phyloP scores from a whole-genome alignment of 2,113 vertebrate species.

The Mastomys coucha region DNA sequence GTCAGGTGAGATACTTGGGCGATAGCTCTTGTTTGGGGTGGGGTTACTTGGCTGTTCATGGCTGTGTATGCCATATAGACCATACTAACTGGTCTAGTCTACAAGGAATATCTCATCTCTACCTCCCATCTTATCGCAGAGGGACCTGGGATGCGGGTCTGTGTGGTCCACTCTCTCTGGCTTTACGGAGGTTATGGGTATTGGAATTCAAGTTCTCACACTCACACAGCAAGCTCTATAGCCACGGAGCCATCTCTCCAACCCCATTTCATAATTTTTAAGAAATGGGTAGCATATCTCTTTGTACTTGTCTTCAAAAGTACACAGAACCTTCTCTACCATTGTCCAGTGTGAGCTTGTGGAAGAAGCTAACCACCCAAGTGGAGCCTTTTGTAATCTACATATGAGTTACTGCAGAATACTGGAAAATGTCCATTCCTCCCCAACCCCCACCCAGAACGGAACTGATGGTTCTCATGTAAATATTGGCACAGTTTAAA shows the following conservation, averaged over 20 bases:
- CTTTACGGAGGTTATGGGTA: not conserved
- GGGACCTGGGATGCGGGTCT: not conserved
- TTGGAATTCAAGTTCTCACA: not conserved
- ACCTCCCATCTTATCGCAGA: not conserved
- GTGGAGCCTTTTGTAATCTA: not conserved
- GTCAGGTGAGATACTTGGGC: no score
- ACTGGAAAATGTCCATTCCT: not conserved
- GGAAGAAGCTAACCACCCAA: not conserved
- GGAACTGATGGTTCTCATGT: not conserved
- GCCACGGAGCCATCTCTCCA: not conserved
- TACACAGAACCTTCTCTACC: not conserved
- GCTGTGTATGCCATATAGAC: no score
- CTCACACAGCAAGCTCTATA: not conserved
- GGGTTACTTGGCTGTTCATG: not conserved
- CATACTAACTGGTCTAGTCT: not conserved
- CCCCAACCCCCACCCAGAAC: not conserved
- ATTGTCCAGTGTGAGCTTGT: not conserved
- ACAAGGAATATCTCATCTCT: not conserved
- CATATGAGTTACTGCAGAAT: not conserved
- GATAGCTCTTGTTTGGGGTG: no score
- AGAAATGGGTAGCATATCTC: not conserved
- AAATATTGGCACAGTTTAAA: conserved; percentile 15
- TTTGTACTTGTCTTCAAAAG: not conserved
- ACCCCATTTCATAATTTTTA: not conserved
- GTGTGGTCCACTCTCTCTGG: not conserved